phyloP scores from a whole-genome alignment of 1,140 invertebrate genomes.

The Apis dorsata region DNA sequence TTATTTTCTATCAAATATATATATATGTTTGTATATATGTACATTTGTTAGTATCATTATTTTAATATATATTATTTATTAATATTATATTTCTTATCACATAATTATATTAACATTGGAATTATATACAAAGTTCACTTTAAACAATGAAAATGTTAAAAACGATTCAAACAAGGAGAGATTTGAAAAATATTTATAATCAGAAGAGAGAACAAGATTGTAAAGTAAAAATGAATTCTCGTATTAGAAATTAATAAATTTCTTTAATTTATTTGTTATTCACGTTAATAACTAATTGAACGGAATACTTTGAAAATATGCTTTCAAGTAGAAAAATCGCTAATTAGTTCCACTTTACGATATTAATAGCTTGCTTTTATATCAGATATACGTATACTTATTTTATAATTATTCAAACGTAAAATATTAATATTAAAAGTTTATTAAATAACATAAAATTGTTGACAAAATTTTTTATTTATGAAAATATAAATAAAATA shows the following conservation, averaged over 20 bases:
- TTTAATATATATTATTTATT: too few relatives aligned
- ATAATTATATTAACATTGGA: too few relatives aligned
- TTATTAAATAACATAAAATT: too few relatives aligned
- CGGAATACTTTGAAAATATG: background rate
- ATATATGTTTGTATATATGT: too few relatives aligned
- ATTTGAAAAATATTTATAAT: too few relatives aligned
- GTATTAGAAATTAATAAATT: background rate
- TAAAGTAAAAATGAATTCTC: background rate
- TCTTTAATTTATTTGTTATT: background rate
- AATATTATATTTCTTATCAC: too few relatives aligned
- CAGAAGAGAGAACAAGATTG: background rate
- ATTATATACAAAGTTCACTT: too few relatives aligned
- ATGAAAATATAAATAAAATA: too few relatives aligned
- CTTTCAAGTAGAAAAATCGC: background rate
- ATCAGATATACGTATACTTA: background rate
- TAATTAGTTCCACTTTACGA: background rate
- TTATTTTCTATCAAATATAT: too few relatives aligned
- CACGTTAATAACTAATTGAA: background rate
- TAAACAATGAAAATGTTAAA: too few relatives aligned
- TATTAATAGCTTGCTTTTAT: background rate
- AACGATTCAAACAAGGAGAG: background rate
- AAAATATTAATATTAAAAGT: background rate
- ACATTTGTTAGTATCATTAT: too few relatives aligned
- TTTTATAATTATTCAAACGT: background rate
- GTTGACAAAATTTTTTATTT: too few relatives aligned